Base-by-base conservation (phyloP, 2,113 vertebrate genomes). In the Girardinichthys multiradiatus region DNA sequence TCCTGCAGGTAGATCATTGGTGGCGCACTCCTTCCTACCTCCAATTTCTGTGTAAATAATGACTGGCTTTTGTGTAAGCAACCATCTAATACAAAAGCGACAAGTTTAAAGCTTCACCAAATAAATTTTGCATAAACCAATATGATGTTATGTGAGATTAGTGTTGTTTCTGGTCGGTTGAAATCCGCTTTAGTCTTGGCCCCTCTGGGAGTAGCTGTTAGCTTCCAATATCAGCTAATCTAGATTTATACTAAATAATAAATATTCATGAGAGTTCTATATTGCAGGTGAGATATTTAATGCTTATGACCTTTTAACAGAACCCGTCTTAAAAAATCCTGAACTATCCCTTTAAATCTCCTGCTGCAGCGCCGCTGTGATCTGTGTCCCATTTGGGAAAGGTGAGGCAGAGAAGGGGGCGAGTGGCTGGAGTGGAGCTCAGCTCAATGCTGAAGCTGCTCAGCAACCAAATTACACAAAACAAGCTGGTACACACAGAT, bases 391-490 rank as follows among this genome's bases (percentile, higher is more conserved):
- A 29, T 31, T 29, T 29, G n/a, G 30, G 28, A 4, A 66, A 79
- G 61, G 37, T 13, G 72, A 76, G 67, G 24, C 57, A 21, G 67
- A 57, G 72, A 68, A 81, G 80, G 74, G 59, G 74, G 83, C 12
- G 5, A 77, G 85, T 68, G 62, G 54, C 62, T 69, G 71, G 76
- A 85, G 28, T 59, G 69, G 57, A 64, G 84, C 68, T 76, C 54
- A 28, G 77, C 76, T 77, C 12, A 12, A 28, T 69, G 70, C 81
- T 83, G 57, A 54, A 58, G 48, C 59, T 59, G 70, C 65, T 79
- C 57, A 85, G 72, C 79, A 64, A 77, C 72, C 79, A 79, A 63
- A 84, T 26, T 54, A 65, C 62, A 70, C 57, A 82, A 68, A 6
- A 45, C 72, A 80, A 26, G 7, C 59, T 31, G 85, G 83, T 81